Base-by-base conservation (phyloP, 1,140 invertebrate species). In the Branchinecta lynchi region DNA sequence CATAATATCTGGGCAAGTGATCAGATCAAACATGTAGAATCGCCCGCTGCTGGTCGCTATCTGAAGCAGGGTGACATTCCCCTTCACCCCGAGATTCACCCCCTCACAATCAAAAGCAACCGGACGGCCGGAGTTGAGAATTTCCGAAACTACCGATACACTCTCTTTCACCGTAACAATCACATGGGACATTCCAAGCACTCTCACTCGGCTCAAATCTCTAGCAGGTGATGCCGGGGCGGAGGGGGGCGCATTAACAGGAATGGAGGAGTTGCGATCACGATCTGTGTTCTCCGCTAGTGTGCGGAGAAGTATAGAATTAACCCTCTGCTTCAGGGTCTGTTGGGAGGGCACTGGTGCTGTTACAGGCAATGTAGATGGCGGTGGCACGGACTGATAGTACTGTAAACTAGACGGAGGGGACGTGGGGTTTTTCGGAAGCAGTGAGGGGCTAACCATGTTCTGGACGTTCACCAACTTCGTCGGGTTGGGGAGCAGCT, bases 51-150 rank as follows among this genome's bases (percentile, higher is more conserved):
- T 84, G 0, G 88, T 90, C 12, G 87, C 89, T 71, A 96, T 85
- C 79, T 95, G 91, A 73, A 95, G 82, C 32, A 95, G 78, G 0
- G 92, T 95, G 43, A 96, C 80, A 73, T 76, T 75, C 10, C 89
- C 90, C 76, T 89, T 91, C 0, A 86, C 78, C 3, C 91, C 92
- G 45, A 94, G 79, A 81, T 94, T 95, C 8, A 95, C 88, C 20
- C 92, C 92, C 80, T 96, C 92, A 74, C 89, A 92, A 78, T 95
- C 92, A 73, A 94, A 85, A 0, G 89, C 88, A 43, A 95, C 78
- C 32, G 80, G 77, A 73, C 84, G 83, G 65, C 74, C 73, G 0
- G 70, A 66, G 15, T 71, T 83, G 74, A 90, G 82, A 69, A 95
- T 87, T 67, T 88, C 86, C 45, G 89, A 87, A 43, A 92, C 83